Evolutionary conservation across 2,113 vertebrate genomes (phyloP).

Genomic region (Barnardius zonarius): DNA sequence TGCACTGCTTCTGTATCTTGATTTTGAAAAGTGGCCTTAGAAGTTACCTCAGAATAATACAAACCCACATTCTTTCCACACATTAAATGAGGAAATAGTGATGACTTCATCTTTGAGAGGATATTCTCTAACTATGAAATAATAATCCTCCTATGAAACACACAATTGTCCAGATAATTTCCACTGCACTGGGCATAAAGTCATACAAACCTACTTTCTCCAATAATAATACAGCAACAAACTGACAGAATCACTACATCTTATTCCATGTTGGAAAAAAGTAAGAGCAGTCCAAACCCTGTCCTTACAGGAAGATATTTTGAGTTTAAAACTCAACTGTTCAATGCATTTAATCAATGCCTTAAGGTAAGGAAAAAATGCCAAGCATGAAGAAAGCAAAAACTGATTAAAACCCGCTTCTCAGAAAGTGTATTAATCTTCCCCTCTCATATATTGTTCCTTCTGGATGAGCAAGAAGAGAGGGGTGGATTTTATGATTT

Average conservation of each 20-base stretch:
- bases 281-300: not conserved
- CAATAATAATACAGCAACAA: not conserved
- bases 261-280: not conserved
- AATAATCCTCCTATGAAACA: not conserved
- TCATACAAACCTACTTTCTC: not conserved
- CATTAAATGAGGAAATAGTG: not conserved
- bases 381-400: not conserved
- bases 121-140: not conserved
- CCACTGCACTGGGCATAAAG: not conserved
- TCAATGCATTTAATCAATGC: not conserved
- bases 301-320: not conserved
- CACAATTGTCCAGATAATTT: not conserved
- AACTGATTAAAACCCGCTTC: not conserved
- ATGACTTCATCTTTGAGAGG: not conserved
- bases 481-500: too few relatives aligned
- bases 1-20: not conserved
- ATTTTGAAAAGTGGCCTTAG: not conserved
- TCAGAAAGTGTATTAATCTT: not conserved
- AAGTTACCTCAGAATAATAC: not conserved
- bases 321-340: not conserved
- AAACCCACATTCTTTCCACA: not conserved
- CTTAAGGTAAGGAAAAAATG: not conserved
- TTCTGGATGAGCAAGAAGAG: too few relatives aligned
- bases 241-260: not conserved
- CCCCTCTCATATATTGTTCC: not conserved